These are phyloP conservation scores for Empidonax alnorum DNA, from an alignment of 2,113 vertebrate genomes.

Conservation along the genomic window DNA sequence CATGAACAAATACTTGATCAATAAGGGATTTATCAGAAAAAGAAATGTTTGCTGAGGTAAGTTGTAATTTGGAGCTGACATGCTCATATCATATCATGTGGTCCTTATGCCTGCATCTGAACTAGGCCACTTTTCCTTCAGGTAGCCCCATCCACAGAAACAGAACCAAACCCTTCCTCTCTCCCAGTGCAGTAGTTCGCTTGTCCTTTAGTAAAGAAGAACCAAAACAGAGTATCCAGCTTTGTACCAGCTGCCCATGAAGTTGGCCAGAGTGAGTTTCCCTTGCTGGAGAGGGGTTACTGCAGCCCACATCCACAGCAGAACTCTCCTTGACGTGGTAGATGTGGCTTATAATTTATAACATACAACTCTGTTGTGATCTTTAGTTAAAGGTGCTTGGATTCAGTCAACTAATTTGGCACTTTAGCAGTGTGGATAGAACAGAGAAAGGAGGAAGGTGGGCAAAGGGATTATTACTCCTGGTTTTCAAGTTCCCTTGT, in stretches of 20 bases:
- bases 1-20: background rate
- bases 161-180: background rate
- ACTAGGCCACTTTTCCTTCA: background rate
- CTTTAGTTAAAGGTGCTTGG: background rate
- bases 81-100: background rate
- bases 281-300: background rate
- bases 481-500: background rate
- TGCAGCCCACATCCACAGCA: background rate
- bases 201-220: background rate
- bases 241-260: fast-evolving
- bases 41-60: background rate
- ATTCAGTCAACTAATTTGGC: background rate
- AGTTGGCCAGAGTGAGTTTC: background rate
- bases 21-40: background rate
- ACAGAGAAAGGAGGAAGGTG: background rate
- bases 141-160: background rate
- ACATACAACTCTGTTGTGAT: background rate
- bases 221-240: background rate
- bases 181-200: background rate
- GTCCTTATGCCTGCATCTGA: background rate
- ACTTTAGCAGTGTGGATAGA: background rate
- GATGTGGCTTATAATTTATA: background rate
- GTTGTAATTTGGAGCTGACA: background rate
- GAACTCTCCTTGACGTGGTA: background rate
- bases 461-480: background rate